Percentiles rank a stretch among this genome's conserved stretches.
phyloP scores from a whole-genome alignment of 2,797 vertebrate species.

The Tolypeutes matacus region DNA sequence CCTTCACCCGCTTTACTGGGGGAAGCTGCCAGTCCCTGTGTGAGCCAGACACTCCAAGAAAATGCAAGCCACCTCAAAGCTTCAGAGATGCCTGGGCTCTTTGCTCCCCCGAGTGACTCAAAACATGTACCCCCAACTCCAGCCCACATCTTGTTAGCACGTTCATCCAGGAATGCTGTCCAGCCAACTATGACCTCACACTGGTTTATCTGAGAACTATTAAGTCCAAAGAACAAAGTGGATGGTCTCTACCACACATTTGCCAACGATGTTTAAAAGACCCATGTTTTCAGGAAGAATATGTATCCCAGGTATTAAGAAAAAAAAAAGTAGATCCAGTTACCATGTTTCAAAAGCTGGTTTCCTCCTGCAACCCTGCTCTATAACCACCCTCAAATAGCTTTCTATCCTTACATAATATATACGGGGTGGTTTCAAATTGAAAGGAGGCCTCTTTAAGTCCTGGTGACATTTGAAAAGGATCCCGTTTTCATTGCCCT shows the following conservation, averaged over 20 bases:
- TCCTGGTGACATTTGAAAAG: neutral
- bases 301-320: neutral
- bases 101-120: too few species aligned
- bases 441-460: neutral
- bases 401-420: neutral
- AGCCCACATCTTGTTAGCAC: fast-evolving
- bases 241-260: neutral
- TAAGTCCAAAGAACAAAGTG: neutral
- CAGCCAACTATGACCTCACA: neutral
- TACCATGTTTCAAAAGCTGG: conserved; percentile 6
- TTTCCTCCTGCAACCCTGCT: neutral
- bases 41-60: neutral
- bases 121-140: too few species aligned
- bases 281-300: neutral
- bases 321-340: neutral
- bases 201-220: neutral
- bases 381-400: neutral
- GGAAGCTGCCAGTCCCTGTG: neutral
- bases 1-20: neutral
- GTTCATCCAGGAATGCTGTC: neutral
- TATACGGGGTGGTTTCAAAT: neutral
- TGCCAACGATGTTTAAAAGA: neutral
- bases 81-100: neutral
- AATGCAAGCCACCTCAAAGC: neutral
- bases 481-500: neutral